phyloP scores from a whole-genome alignment of 2,797 vertebrate genomes.

The Chaenodraco wilsoni region DNA sequence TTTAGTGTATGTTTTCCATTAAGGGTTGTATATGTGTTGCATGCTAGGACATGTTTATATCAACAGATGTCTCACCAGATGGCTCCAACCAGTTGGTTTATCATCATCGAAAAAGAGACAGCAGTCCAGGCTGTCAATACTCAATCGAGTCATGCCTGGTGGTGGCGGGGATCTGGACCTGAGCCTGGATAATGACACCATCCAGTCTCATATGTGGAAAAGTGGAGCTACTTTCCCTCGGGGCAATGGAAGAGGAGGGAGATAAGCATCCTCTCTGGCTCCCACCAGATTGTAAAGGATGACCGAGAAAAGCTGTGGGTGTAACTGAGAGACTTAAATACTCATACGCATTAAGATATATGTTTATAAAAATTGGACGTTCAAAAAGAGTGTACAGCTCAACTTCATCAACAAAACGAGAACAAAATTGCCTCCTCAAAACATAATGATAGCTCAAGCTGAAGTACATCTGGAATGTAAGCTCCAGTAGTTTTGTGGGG shows the following conservation, averaged over 20 bases:
- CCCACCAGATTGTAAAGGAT: slow-evolving; percentile 15
- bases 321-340: neutral
- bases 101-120: slow-evolving; percentile 32
- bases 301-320: slow-evolving; percentile 19
- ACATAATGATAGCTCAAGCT: slow-evolving; percentile 6
- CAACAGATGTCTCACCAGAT: slow-evolving; percentile 42
- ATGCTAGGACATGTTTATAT: slow-evolving; percentile 41
- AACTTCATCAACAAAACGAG: slow-evolving; percentile 32
- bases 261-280: slow-evolving; percentile 57
- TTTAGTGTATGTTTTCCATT: neutral
- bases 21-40: slow-evolving; percentile 13
- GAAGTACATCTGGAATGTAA: slow-evolving; percentile 39
- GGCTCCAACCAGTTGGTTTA: slow-evolving; percentile 55
- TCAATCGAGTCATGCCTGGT: slow-evolving; percentile 72
- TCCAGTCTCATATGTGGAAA: slow-evolving; percentile 55
- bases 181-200: slow-evolving; percentile 76
- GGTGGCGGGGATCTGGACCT: slow-evolving; percentile 67
- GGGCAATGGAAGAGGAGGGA: slow-evolving; percentile 42
- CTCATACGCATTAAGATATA: neutral
- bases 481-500: slow-evolving; percentile 41
- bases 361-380: neutral
- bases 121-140: slow-evolving; percentile 68
- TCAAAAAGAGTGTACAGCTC: slow-evolving; percentile 12
- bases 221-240: slow-evolving; percentile 54
- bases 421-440: slow-evolving; percentile 28